phyloP scores from a whole-genome alignment of 2,888 invertebrate species.

The Dynastes tityus region DNA sequence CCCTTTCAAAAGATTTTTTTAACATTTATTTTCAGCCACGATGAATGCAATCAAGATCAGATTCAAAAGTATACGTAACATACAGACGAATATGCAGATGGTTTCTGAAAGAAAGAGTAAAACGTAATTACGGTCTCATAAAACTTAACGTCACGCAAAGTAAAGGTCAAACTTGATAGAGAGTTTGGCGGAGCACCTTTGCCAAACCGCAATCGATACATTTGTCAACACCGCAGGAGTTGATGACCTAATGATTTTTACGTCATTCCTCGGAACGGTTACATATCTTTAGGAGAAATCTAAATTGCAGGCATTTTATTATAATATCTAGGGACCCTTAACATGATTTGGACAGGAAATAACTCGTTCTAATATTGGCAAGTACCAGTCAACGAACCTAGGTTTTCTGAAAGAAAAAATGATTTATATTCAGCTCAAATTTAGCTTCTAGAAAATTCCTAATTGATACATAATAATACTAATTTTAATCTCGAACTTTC shows the following conservation, averaged over 20 bases:
- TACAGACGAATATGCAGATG: background rate
- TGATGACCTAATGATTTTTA: slow-evolving; percentile 46
- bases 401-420: too few relatives aligned
- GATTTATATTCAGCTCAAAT: too few relatives aligned
- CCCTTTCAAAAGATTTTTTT: too few relatives aligned
- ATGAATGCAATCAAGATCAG: too few relatives aligned
- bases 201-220: slow-evolving; percentile 33
- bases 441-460: too few relatives aligned
- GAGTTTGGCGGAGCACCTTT: slow-evolving; percentile 2
- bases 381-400: too few relatives aligned
- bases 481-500: too few relatives aligned
- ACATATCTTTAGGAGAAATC: slow-evolving; percentile 22
- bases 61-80: too few relatives aligned
- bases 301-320: slow-evolving; percentile 8
- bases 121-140: background rate
- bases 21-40: too few relatives aligned
- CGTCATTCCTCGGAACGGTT: slow-evolving; percentile 15
- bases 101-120: background rate
- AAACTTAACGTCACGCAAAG: slow-evolving; percentile 18
- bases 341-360: too few relatives aligned
- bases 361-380: too few relatives aligned
- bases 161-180: slow-evolving; percentile 33
- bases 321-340: background rate
- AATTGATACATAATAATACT: too few relatives aligned
- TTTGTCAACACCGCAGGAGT: slow-evolving; percentile 31